Conservation (phyloP, 2,888 invertebrate genomes). For the Limnephilus rhombicus region DNA sequence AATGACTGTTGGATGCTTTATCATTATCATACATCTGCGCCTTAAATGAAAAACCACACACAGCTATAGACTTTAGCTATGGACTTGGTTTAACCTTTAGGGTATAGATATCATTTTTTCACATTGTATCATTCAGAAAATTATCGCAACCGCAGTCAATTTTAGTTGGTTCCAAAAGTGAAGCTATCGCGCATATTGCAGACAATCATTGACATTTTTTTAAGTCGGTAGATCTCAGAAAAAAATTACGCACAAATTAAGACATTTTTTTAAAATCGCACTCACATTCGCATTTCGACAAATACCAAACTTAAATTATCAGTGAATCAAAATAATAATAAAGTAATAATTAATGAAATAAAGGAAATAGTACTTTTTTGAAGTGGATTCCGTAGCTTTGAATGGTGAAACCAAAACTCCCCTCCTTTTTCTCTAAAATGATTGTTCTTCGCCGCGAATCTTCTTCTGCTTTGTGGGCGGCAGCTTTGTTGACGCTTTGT, state of each 20-base stretch:
- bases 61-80: too few species aligned
- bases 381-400: constrained; percentile 99
- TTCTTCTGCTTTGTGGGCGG: constrained; percentile 86
- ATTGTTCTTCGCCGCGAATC: constrained; percentile 93
- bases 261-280: too few species aligned
- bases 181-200: too few species aligned
- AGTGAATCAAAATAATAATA: too few species aligned
- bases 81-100: too few species aligned
- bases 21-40: background rate
- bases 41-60: too few species aligned
- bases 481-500: constrained; percentile 83
- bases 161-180: too few species aligned
- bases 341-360: background rate
- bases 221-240: too few species aligned
- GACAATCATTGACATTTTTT: too few species aligned
- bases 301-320: too few species aligned
- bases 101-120: background rate
- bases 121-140: background rate
- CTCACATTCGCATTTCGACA: too few species aligned
- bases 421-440: constrained; percentile 93
- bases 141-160: background rate
- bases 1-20: background rate
- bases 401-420: constrained; percentile 95
- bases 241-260: too few species aligned
- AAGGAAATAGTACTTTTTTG: constrained; percentile 78